Evolutionary conservation across 2,888 invertebrate genomes (phyloP), one percentile per base, ranked within the genome.

Genomic region (Trilocha varians): DNA sequence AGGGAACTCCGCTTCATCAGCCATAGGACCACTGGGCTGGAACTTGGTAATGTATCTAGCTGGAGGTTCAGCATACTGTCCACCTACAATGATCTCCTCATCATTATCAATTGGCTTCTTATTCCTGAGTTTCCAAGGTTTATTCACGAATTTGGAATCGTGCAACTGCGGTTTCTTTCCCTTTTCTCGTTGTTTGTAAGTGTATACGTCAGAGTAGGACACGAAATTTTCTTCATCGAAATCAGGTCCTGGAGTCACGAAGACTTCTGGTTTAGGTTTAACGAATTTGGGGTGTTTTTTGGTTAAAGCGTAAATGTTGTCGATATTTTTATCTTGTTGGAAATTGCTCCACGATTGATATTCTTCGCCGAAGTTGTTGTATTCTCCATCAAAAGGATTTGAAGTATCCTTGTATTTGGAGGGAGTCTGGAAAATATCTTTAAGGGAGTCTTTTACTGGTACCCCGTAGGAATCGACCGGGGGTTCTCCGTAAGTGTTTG

Each of bases 61-160:
- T 2, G 84, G 85, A 1, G 85, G 85, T 44, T 85, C 84, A 0
- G 84, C 83, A 33, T 84, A 83, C 39, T 70, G 69, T 1, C 83
- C 83, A 8, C 83, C 83, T 0, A 82, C 78, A 36, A 80, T 53
- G 1, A 75, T 52, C 13, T 70, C 69, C 32, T 67, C 61, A 3
- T 59, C 51, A 6, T 47, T 43, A 6, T 65, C 62, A 11, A 25
- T 11, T 5, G 42, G 44, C 2, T 50, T 54, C 3, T 54, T 44
- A 0, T n/a, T 25, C 25, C 11, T 11, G 25, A 51, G 41, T 39
- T 55, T 69, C 67, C 68, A 70, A 2, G 68, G 61, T 5, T 53
- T 62, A 13, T 62, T 70, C 1, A 58, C 33, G 1, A 50, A 41
- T 46, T 66, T 65, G 5, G 51, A 36, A 33, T 43, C 62, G 2